Evolutionary conservation across 37 sponge, comb jelly and placozoan genomes (phyloP).

Genomic region (Hormiphora californensis): DNA sequence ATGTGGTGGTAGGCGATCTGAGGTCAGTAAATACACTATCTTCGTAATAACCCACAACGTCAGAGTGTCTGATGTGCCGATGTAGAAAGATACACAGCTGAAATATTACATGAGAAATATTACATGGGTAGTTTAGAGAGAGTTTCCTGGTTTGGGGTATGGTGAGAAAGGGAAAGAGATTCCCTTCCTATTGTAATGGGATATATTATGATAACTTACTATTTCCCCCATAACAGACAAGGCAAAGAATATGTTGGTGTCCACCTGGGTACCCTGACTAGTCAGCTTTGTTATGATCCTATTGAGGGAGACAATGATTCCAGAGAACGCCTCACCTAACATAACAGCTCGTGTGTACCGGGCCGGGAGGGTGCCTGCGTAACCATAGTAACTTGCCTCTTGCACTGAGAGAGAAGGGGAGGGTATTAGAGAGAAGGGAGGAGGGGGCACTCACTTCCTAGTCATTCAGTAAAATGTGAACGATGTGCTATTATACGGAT

Average conservation of each 20-base stretch:
- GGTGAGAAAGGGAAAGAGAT: neutral
- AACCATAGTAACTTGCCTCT: slow-evolving; percentile 80
- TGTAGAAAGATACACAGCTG: slow-evolving; percentile 60
- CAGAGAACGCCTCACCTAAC: slow-evolving; percentile 74
- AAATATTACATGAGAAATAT: neutral
- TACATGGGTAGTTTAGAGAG: neutral
- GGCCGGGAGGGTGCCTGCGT: slow-evolving; percentile 69
- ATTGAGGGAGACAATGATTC: slow-evolving; percentile 59
- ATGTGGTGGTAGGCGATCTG: neutral
- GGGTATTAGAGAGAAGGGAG: too few relatives aligned
- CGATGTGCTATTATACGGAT: too few relatives aligned
- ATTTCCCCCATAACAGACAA: slow-evolving; percentile 64
- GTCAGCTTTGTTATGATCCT: slow-evolving; percentile 70
- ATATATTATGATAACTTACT: slow-evolving; percentile 10
- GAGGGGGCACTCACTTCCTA: too few relatives aligned
- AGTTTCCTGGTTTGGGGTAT: neutral
- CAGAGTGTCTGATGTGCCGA: slow-evolving; percentile 52
- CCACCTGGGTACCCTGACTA: slow-evolving; percentile 25
- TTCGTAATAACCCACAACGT: slow-evolving; percentile 63
- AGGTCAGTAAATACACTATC: neutral
- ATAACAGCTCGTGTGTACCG: slow-evolving; percentile 69
- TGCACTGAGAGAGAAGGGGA: slow-evolving; percentile 60
- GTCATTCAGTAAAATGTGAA: too few relatives aligned
- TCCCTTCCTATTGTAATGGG: neutral
- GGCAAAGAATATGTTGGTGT: slow-evolving; percentile 69